phyloP scores from a whole-genome alignment of 2,797 vertebrate genomes.

The Buphagus erythrorhynchus region DNA sequence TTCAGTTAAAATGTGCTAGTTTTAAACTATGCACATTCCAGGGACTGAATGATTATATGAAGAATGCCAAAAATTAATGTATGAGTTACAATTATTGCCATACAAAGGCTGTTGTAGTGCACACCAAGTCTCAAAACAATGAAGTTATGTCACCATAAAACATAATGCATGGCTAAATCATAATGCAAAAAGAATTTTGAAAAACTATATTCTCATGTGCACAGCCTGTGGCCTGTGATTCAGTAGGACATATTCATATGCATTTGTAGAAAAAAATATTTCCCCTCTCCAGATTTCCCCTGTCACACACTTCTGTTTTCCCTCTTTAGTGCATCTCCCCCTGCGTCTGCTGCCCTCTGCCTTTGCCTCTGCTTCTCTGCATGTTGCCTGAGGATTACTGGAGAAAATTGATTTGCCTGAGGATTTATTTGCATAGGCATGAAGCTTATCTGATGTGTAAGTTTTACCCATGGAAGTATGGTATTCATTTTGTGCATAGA shows the following conservation, averaged over 20 bases:
- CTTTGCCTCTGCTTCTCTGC: constrained; percentile 21
- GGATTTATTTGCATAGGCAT: not conserved
- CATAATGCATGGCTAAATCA: constrained; percentile 13
- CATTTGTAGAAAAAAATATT: not conserved
- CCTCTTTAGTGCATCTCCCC: not conserved
- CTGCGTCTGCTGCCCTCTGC: constrained; percentile 54
- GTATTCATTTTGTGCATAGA: not conserved
- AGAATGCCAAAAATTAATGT: constrained; percentile 31
- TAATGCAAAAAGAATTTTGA: not conserved
- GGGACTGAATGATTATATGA: constrained; percentile 6
- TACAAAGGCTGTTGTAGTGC: constrained; percentile 9
- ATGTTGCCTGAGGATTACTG: not conserved
- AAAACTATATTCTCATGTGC: not conserved
- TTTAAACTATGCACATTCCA: constrained; percentile 46
- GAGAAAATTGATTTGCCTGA: not conserved
- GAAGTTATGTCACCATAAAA: constrained; percentile 7
- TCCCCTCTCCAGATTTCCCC: not conserved
- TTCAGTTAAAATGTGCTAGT: constrained; percentile 38
- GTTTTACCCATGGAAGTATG: not conserved
- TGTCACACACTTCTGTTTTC: not conserved
- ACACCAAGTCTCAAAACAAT: constrained; percentile 28
- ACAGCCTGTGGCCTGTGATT: not conserved
- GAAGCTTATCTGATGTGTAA: not conserved
- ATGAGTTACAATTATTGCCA: constrained; percentile 15
- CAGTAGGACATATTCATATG: not conserved